Base-by-base conservation (phyloP, 1,140 invertebrate species). In the Glossosoma conforme region DNA sequence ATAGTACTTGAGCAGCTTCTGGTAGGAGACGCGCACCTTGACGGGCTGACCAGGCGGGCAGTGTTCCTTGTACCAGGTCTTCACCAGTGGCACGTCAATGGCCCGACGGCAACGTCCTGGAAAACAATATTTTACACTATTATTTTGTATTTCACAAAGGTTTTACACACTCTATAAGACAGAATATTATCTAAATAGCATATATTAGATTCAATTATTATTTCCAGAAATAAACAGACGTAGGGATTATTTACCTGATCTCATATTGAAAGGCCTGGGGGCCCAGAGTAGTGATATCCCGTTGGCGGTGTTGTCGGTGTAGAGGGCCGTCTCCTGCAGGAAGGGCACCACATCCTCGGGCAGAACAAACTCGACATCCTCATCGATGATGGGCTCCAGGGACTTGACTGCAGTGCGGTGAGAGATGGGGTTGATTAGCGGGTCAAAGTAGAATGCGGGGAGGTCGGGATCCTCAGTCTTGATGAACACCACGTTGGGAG, bases 381-480 rank as follows among this genome's bases (percentile, higher is more conserved):
- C 94, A 43, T 97, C 93, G 2, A 92, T 88, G 38, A 91, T 64
- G 2, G 88, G 88, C 64, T 96, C 92, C 21, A 85, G 64, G 9
- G 85, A 83, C 75, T 89, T 95, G 1, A 90, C 80, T 1, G 91
- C 83, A 74, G 95, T 90, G 60, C 94, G 79, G 71, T 98, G 93
- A 8, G 96, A 95, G 60, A 99, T 99, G 3, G 97, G 96, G 76
- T 99, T 99, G 54, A 99, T 99, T 3, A 99, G 75, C 0, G 97
- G 97, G 80, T 99, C 97, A 77, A 98, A 99, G 70, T 99, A 99
- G 70, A 99, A 99, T 0, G 97, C 97, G 15, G 97, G 97, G 44
- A 99, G 77, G 76, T 99, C 97, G n/a, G 97, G 96, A 84, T 99
- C 97, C 77, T 99, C 97, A 1, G 97, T 99, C 80, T 99, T 99